A percentile compares a stretch with the other conserved stretches of the same genome.
These are phyloP conservation scores for Acrobasis suavella DNA, from an alignment of 2,888 invertebrate genomes.

Conservation along the genomic window DNA sequence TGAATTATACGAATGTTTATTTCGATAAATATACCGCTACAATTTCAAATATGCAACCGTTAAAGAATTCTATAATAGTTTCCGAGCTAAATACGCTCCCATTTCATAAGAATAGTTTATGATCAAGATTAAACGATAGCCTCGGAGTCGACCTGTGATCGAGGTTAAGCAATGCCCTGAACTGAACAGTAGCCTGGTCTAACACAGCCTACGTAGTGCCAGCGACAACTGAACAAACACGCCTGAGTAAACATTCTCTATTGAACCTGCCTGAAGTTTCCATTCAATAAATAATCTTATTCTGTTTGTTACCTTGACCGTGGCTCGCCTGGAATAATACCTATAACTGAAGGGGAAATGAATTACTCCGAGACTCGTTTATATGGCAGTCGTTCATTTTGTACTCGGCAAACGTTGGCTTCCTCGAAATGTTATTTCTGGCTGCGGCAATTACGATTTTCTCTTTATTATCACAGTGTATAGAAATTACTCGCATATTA, in stretches of 20 bases:
- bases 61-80: constrained; percentile 15
- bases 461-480: not conserved
- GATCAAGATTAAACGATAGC: constrained; percentile 19
- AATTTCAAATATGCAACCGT: not conserved
- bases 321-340: constrained; percentile 16
- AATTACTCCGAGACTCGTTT: constrained; percentile 10
- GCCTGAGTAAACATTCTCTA: constrained; percentile 15
- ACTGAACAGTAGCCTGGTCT: constrained; percentile 21
- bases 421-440: not conserved
- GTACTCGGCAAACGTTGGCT: constrained; percentile 2
- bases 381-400: constrained; percentile 15
- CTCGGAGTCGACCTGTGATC: constrained; percentile 10
- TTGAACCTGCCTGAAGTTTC: constrained; percentile 13
- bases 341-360: constrained; percentile 14
- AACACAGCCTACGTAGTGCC: constrained; percentile 13
- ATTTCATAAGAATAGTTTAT: constrained; percentile 13
- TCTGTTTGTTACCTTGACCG: constrained; percentile 18
- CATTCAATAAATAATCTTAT: constrained; percentile 20
- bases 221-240: constrained; percentile 14
- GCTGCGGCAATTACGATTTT: not conserved
- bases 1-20: not conserved
- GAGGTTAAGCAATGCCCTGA: constrained; percentile 14
- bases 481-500: not conserved
- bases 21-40: not conserved
- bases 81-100: constrained; percentile 2